Percentiles rank a stretch among this genome's conserved stretches.
Conservation (phyloP, 1,140 invertebrate species). For the Pissodes strobi region DNA sequence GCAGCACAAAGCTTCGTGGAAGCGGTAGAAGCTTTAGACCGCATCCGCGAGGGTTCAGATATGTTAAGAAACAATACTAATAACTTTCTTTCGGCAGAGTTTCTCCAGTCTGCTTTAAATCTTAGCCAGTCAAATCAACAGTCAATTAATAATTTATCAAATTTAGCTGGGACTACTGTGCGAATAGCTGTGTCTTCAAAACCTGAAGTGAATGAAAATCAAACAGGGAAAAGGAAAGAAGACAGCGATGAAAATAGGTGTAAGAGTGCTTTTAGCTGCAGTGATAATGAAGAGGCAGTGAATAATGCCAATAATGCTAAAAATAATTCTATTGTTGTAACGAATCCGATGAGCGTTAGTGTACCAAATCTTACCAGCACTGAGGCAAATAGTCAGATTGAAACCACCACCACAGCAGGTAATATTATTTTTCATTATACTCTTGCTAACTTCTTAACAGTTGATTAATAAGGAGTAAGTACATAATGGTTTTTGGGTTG, state of each 20-base stretch:
- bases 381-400: slow-evolving; percentile 62
- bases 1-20: slow-evolving; percentile 57
- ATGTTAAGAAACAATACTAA: slow-evolving; percentile 79
- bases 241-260: slow-evolving; percentile 37
- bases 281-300: slow-evolving; percentile 48
- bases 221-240: slow-evolving; percentile 21
- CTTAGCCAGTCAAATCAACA: slow-evolving; percentile 40
- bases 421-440: slow-evolving; percentile 8
- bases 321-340: slow-evolving; percentile 50
- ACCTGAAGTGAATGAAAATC: slow-evolving; percentile 38
- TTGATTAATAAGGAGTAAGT: no score
- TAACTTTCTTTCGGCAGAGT: slow-evolving; percentile 73
- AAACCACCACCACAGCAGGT: slow-evolving; percentile 59
- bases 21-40: slow-evolving; percentile 66
- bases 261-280: slow-evolving; percentile 23
- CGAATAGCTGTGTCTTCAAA: slow-evolving; percentile 49
- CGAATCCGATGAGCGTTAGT: slow-evolving; percentile 92
- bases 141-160: slow-evolving; percentile 39
- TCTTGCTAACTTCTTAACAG: no score
- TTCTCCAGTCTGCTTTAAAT: slow-evolving; percentile 58
- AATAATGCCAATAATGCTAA: slow-evolving; percentile 52
- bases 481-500: no score
- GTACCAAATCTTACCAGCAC: slow-evolving; percentile 88
- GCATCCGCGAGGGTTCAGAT: slow-evolving; percentile 68
- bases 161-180: slow-evolving; percentile 36